Evolutionary conservation across 92 coral and sea anemone genomes (phyloP), one percentile per base, ranked within the genome.

Genomic region (Actinostola sp.): DNA sequence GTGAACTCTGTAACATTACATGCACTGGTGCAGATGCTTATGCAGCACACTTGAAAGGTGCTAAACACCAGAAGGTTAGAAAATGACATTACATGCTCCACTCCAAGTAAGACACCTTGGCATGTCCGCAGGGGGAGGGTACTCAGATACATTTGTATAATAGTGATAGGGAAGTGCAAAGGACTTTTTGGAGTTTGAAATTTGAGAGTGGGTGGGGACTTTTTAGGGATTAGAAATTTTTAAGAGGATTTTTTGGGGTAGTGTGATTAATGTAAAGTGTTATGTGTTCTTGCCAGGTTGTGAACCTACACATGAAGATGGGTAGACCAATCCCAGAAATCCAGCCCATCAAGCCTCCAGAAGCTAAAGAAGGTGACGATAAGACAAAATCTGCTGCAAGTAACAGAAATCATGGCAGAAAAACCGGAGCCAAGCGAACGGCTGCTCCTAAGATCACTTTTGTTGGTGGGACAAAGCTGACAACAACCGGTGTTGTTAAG

Each of bases 21-120:
- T 94, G 98, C 61, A 94, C 98, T 9, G 98, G 98, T 19, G 89
- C 92, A 0, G 98, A 94, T 79, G 98, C 98, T 2, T 94, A 75
- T 59, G 97, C 97, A 51, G 98, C 98, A 10, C 98, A 94, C 86
- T 89, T 94, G 15, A 94, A 94, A 74, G 98, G 98, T n/a, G 80
- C 98, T 30, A 94, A 94, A 50, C 98, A 94, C 74, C 94, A 88
- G 61, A 94, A 94, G 97, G 98, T 94, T 65, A 30, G 38, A 15
- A 12, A 23, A 26, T 12, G 14, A 24, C 15, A n/a, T n/a, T n/a
- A n/a, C n/a, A n/a, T n/a, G n/a, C n/a, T n/a, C n/a, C n/a, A n/a
- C n/a, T n/a, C n/a, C n/a, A n/a, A n/a, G n/a, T n/a, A n/a, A n/a
- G n/a, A n/a, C n/a, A n/a, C n/a, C n/a, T n/a, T n/a, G n/a, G n/a